Evolutionary conservation across 2,888 invertebrate species (phyloP), one percentile per base, ranked within the genome.

Genomic region (Drosophila paramelanica): DNA sequence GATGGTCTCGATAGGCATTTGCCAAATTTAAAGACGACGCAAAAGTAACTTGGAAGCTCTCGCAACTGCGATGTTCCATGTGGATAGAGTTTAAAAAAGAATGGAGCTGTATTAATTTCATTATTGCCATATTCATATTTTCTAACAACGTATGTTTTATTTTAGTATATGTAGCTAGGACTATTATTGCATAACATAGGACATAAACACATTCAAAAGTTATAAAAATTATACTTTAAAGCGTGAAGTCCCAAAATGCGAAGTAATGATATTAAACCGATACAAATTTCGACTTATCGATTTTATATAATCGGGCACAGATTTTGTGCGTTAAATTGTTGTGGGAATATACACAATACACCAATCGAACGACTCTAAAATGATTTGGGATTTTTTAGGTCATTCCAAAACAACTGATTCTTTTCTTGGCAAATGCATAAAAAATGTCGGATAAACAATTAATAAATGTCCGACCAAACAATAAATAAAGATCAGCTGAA

Each of bases 381-480:
- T 6, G 27, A 27, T 57, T 61, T 38, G 59, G 69, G 17, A 70
- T 71, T 77, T 57, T 73, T 62, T 55, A 73, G 49, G 23, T 10
- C 25, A 62, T 67, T 65, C 13, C 13, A 39, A 38, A 53, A 14
- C 25, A 47, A 42, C 38, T 55, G 33, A 56, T 65, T 68, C 64
- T 57, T 71, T 71, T 67, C 79, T 59, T 64, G 51, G 59, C 61
- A 61, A 79, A 76, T 60, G 58, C 66, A 62, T 62, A 50, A 56
- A 73, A 76, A 76, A 70, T 76, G 61, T 79, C 76, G 60, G 65
- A 75, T 76, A 75, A 76, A 76, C 76, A 74, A 72, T 67, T 62
- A 46, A 52, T 57, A 56, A 67, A 73, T 73, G 43, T 39, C 20
- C 14, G 50, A 77, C 10, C n/a, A 27, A 52, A 17, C n/a, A 39